These are phyloP conservation scores for Siniperca knerii DNA, from an alignment of 2,113 vertebrate genomes.

Conservation along the genomic window DNA sequence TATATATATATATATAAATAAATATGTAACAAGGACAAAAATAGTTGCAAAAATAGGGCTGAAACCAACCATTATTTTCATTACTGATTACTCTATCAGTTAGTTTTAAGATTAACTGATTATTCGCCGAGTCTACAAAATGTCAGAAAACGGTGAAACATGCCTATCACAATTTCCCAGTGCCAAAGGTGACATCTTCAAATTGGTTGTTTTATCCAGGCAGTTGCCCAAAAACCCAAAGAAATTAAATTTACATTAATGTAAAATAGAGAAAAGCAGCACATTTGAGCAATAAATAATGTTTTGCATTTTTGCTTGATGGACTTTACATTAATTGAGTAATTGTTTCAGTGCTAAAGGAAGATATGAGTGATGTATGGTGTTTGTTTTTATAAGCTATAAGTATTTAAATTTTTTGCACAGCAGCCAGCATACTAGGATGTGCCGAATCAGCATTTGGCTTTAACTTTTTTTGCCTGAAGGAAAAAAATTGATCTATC, in stretches of 20 bases:
- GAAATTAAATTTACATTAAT: background rate
- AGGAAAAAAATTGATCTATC: background rate
- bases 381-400: background rate
- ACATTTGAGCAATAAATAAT: background rate
- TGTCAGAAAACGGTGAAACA: background rate
- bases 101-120: background rate
- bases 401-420: background rate
- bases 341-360: background rate
- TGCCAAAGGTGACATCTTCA: background rate
- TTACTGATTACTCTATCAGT: background rate
- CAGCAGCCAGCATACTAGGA: background rate
- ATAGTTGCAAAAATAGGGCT: background rate
- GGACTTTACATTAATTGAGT: background rate
- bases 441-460: background rate
- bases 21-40: background rate
- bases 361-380: background rate
- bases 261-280: background rate
- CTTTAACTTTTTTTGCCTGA: background rate
- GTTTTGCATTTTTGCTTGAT: background rate
- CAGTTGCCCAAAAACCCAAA: background rate
- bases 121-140: background rate
- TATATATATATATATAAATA: background rate
- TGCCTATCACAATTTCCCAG: background rate
- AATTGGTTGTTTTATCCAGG: background rate
- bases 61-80: background rate